phyloP scores from a whole-genome alignment of 1,140 invertebrate genomes.

The Papilio polyxenes region DNA sequence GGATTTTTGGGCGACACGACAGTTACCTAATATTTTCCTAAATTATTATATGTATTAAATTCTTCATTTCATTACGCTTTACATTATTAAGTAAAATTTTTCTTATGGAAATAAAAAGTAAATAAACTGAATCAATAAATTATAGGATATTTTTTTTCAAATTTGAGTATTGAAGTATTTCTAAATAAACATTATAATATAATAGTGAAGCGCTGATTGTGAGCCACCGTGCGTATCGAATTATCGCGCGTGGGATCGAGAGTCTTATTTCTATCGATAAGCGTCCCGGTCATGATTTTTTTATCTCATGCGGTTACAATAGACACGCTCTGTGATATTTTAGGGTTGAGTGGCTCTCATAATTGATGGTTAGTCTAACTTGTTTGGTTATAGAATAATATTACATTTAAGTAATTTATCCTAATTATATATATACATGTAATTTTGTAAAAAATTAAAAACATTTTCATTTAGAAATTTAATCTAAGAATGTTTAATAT shows the following conservation, averaged over 20 bases:
- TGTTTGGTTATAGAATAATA: slow-evolving; percentile 38
- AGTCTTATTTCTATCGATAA: slow-evolving; percentile 67
- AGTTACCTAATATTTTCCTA: too few relatives aligned
- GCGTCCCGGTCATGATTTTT: slow-evolving; percentile 57
- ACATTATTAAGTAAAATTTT: too few relatives aligned
- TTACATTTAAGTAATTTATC: slow-evolving; percentile 13
- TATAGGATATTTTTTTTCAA: too few relatives aligned
- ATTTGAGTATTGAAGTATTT: too few relatives aligned
- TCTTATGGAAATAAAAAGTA: too few relatives aligned
- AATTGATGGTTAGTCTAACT: slow-evolving; percentile 47
- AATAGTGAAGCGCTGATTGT: slow-evolving; percentile 44
- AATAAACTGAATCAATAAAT: too few relatives aligned
- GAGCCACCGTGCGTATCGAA: slow-evolving; percentile 59
- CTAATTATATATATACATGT: neutral
- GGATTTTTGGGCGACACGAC: too few relatives aligned
- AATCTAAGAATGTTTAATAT: neutral
- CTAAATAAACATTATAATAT: slow-evolving; percentile 39
- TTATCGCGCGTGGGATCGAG: slow-evolving; percentile 53
- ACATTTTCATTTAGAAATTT: neutral
- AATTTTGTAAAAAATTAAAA: neutral
- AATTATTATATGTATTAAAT: too few relatives aligned
- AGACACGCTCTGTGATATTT: slow-evolving; percentile 43
- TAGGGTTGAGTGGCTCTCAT: slow-evolving; percentile 59
- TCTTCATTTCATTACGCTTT: too few relatives aligned
- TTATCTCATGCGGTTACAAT: slow-evolving; percentile 60